Evolutionary conservation across 2,113 vertebrate species (phyloP), one percentile per base, ranked within the genome.

Genomic region (Psittacula cyanocephala): DNA sequence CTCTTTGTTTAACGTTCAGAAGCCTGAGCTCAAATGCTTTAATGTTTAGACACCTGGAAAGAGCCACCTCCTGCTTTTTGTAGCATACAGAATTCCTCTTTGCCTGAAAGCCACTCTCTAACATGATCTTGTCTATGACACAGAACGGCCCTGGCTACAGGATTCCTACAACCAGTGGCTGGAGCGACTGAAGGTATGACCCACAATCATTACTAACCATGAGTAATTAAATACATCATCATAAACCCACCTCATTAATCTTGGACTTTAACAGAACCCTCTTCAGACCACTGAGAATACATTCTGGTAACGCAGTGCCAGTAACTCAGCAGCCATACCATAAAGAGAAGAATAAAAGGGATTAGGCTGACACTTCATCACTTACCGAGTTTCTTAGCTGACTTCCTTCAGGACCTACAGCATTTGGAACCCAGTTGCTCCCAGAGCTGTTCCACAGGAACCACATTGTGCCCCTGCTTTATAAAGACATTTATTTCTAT

Each of bases 111-210:
- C 64, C 50, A 17, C 4, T n/a, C n/a, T n/a, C 94, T 97, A 69
- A 96, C 49, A 0, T 7, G 14, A 9, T 65, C 92, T 88, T 95
- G 41, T 95, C 77, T 90, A 71, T 84, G 74, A 49, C 50, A 9
- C 97, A 99, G 99, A 98, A 91, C 98, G 99, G 4, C 99, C 99
- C 7, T 99, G 99, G 99, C 98, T 99, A 1, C 97, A 99, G 67
- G 99, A 99, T 87, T 98, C 98, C 77, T 99, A 99, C 71, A 96
- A 97, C 85, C 97, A 98, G 84, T 99, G 99, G 99, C 91, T 99
- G 1, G 96, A 99, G 96, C 98, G 99, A 82, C 89, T 99, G 78
- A 99, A 99, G 99, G 99, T 99, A 97, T 0, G 81, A 10, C 43
- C 22, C 9, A 0, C 6, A 0, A 3, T 18, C 13, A 29, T 29